Base-by-base conservation (phyloP, 2,888 invertebrate species). In the Nomada fucata region DNA sequence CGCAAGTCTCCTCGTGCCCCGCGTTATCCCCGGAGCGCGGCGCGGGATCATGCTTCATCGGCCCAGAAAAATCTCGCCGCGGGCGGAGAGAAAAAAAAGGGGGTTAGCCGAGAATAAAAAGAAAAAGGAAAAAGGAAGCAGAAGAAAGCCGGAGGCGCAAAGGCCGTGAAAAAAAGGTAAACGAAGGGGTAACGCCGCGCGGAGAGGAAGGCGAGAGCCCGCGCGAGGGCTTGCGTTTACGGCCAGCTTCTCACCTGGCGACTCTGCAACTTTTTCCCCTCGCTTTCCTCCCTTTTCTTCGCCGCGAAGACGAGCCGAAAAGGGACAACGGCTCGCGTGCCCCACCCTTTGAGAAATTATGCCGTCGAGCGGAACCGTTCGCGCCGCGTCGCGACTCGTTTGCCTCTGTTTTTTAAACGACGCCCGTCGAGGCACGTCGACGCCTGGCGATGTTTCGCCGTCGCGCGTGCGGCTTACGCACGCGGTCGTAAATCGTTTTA, bases 271-370 rank as follows among this genome's bases (percentile, higher is more conserved):
- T 13, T 26, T 23, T 26, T 53, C 53, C 26, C 4, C 11, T 57
- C 11, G 73, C 82, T 78, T 82, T 70, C 13, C 42, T 11, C 52
- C 53, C 50, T 63, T 52, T 13, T 61, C 50, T 67, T 20, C 72
- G 81, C 81, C 50, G 53, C 85, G 87, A 88, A 87, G 89, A 88
- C 86, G 79, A 89, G 70, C 87, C 83, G 80, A 89, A 88, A 89
- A 87, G 83, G 84, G 83, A 80, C 77, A 63, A 20, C 42, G 68
- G 18, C 68, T 64, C 77, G 81, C 84, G 89, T 72, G 70, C 75
- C 59, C 83, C 23, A n/a, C 23, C 84, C 92, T 92, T 92, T 93
- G 92, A 92, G 91, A 92, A 92, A 93, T 93, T 92, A 92, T 91
- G 85, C 90, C 83, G 79, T 87, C 91, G 85, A 89, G 91, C 90